Evolutionary conservation across 1,140 invertebrate genomes (phyloP).

Genomic region (Camponotus pennsylvanicus): DNA sequence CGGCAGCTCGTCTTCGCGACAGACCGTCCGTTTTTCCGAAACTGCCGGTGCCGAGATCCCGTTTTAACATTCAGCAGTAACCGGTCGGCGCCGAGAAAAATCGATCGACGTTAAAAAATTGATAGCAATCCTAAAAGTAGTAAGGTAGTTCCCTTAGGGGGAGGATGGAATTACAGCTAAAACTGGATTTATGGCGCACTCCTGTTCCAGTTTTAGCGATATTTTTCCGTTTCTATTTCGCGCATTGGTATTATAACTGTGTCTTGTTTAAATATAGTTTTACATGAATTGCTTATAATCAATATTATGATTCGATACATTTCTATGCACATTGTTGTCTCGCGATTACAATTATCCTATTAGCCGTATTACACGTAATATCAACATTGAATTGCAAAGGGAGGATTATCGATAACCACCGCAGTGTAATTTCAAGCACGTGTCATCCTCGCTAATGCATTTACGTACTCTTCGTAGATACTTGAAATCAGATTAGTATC

Average conservation of each 20-base stretch:
- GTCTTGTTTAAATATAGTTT: not conserved
- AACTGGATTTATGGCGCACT: slow-evolving; percentile 22
- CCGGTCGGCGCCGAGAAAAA: slow-evolving; percentile 34
- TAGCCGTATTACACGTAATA: slow-evolving; percentile 24
- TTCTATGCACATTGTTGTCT: slow-evolving; percentile 4
- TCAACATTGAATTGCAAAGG: slow-evolving; percentile 37
- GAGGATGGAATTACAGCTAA: not conserved
- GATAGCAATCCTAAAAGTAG: slow-evolving; percentile 4
- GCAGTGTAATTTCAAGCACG: slow-evolving; percentile 39
- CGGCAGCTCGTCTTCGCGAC: slow-evolving; percentile 31
- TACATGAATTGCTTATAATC: slow-evolving; percentile 2
- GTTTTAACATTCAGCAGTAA: slow-evolving; percentile 33
- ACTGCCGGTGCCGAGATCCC: not conserved
- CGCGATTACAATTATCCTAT: slow-evolving; percentile 13
- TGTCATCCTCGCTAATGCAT: slow-evolving; percentile 44
- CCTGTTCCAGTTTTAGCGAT: not conserved
- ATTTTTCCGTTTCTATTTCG: not conserved
- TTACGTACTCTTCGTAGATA: slow-evolving; percentile 29
- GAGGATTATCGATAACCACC: slow-evolving; percentile 9
- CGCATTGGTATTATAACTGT: not conserved
- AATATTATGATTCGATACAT: not conserved
- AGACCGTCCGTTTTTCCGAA: slow-evolving; percentile 27
- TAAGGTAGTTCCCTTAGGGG: too few species aligned
- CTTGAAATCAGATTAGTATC: slow-evolving; percentile 29
- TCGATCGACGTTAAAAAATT: slow-evolving; percentile 42